These are phyloP conservation scores for Periparus ater DNA, from an alignment of 2,797 vertebrate genomes.

Conservation along the genomic window DNA sequence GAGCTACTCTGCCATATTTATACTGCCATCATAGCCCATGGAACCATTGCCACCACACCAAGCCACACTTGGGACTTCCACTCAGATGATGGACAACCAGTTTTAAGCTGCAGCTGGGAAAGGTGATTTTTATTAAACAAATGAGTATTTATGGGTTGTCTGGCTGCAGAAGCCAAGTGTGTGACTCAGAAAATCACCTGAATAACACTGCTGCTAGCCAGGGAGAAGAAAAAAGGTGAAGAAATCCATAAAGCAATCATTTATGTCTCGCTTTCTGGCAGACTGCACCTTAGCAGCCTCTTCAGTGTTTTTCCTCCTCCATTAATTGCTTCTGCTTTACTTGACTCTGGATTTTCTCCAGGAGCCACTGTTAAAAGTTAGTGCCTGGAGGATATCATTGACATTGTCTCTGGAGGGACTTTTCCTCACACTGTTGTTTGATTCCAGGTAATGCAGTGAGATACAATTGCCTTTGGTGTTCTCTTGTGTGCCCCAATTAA, in stretches of 20 bases:
- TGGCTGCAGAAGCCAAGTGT: neutral
- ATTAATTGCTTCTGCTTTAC: neutral
- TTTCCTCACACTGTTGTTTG: neutral
- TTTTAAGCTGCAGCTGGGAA: neutral
- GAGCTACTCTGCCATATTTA: fast-evolving
- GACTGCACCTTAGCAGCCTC: neutral
- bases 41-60: neutral
- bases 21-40: neutral
- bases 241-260: neutral
- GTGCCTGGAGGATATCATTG: neutral
- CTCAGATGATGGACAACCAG: neutral
- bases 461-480: neutral
- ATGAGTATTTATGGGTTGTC: neutral
- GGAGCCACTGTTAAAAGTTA: neutral
- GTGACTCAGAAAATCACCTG: constrained; percentile 10
- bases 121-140: neutral
- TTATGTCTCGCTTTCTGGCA: neutral
- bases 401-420: neutral
- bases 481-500: neutral
- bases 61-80: neutral
- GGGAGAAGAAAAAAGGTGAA: neutral
- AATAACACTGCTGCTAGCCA: neutral
- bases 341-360: neutral
- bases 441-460: neutral
- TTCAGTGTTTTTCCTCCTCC: neutral